A percentile compares a stretch with the other conserved stretches of the same genome.
Conservation (phyloP, 2,888 invertebrate species). For the Frankliniella intonsa region DNA sequence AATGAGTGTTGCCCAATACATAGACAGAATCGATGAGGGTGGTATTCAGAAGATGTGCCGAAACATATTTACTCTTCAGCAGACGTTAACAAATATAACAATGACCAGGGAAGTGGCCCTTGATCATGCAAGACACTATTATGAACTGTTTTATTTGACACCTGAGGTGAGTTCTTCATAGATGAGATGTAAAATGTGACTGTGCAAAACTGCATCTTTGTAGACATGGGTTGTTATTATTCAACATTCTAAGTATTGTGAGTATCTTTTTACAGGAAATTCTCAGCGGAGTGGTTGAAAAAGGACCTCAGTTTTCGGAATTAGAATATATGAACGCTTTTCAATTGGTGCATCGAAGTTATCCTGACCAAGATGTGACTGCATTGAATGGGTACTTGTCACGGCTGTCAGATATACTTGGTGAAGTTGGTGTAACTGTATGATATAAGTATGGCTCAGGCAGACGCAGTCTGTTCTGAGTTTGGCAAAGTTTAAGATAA, state of each 20-base stretch:
- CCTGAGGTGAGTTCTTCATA: constrained; percentile 61
- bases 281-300: constrained; percentile 74
- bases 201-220: neutral
- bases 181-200: neutral
- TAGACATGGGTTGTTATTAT: constrained; percentile 25
- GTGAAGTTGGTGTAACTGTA: constrained; percentile 76
- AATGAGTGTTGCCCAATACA: constrained; percentile 73
- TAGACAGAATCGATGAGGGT: constrained; percentile 73
- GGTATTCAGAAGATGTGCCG: constrained; percentile 81
- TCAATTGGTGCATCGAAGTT: constrained; percentile 61
- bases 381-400: constrained; percentile 55
- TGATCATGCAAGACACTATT: constrained; percentile 84
- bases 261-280: constrained; percentile 61
- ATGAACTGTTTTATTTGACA: constrained; percentile 74
- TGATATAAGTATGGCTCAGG: constrained; percentile 44
- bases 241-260: constrained; percentile 26
- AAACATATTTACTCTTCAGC: constrained; percentile 78
- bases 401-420: constrained; percentile 77
- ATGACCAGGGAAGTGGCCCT: constrained; percentile 75
- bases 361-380: constrained; percentile 43
- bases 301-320: constrained; percentile 82
- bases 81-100: constrained; percentile 78
- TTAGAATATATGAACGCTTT: constrained; percentile 83
- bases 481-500: neutral
- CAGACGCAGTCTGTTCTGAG: constrained; percentile 23